Evolutionary conservation across 2,797 vertebrate species (phyloP).

Genomic region (Thunnus albacares): DNA sequence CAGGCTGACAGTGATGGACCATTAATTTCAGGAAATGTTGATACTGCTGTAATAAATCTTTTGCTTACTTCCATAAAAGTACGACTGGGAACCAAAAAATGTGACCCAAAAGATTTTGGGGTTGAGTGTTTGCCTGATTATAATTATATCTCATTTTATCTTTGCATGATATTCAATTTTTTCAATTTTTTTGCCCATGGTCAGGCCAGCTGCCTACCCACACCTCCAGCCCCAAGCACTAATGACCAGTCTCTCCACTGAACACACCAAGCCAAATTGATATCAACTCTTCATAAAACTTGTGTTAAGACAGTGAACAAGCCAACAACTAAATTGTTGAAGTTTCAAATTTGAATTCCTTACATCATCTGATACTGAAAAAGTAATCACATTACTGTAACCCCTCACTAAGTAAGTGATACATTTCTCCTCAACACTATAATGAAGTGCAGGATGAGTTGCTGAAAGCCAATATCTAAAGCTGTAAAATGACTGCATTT

Average conservation of each 20-base stretch:
- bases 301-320: background rate
- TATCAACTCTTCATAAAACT: background rate
- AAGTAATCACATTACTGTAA: constrained; percentile 4
- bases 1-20: constrained; percentile 24
- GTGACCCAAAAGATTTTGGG: background rate
- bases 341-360: background rate
- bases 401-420: background rate
- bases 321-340: too few relatives aligned
- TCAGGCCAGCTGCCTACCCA: background rate
- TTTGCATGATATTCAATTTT: background rate
- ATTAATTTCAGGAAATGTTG: constrained; percentile 40
- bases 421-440: background rate
- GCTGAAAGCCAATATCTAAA: constrained; percentile 24
- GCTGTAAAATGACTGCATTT: constrained; percentile 38
- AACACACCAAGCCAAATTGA: background rate
- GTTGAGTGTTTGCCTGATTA: background rate
- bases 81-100: background rate
- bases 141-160: background rate
- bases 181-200: background rate
- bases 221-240: background rate
- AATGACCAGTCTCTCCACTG: background rate
- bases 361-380: background rate
- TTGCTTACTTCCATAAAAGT: constrained; percentile 1
- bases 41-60: constrained; percentile 36
- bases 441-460: constrained; percentile 6